Evolutionary conservation across 2,797 vertebrate genomes (phyloP).

Genomic region (Potorous gilbertii): DNA sequence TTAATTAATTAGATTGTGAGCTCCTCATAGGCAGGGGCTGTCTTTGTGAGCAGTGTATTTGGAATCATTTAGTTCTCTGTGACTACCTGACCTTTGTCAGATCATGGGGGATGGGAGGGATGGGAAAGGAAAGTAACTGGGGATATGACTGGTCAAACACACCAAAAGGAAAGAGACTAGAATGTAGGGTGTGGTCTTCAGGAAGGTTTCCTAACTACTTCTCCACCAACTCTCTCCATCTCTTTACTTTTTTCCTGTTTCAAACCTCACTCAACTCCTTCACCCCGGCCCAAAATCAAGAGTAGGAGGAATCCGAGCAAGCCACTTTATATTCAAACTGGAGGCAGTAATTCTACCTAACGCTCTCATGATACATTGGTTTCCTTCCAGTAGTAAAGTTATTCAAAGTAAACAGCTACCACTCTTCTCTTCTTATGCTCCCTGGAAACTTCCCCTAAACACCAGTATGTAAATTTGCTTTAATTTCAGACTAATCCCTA

Average conservation of each 20-base stretch:
- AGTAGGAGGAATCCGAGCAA: background rate
- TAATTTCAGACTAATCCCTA: background rate
- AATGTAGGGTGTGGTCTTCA: background rate
- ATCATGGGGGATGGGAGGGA: background rate
- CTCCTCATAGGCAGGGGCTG: background rate
- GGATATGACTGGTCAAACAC: background rate
- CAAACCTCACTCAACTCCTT: background rate
- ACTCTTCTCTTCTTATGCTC: background rate
- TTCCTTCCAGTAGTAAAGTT: background rate
- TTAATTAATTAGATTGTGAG: background rate
- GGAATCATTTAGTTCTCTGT: background rate
- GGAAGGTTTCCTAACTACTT: background rate
- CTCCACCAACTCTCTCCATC: background rate
- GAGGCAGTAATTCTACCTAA: background rate
- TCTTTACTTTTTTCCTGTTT: background rate
- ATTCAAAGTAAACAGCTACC: background rate
- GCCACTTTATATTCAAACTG: background rate
- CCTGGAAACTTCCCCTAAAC: constrained; percentile 12
- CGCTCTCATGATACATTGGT: background rate
- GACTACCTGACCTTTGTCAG: background rate
- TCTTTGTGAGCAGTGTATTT: background rate
- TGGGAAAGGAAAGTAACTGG: background rate
- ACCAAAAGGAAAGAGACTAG: background rate
- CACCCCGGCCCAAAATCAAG: background rate
- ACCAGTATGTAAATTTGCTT: background rate